Conservation (phyloP, 1,140 invertebrate genomes). For the Oppia nitens region DNA sequence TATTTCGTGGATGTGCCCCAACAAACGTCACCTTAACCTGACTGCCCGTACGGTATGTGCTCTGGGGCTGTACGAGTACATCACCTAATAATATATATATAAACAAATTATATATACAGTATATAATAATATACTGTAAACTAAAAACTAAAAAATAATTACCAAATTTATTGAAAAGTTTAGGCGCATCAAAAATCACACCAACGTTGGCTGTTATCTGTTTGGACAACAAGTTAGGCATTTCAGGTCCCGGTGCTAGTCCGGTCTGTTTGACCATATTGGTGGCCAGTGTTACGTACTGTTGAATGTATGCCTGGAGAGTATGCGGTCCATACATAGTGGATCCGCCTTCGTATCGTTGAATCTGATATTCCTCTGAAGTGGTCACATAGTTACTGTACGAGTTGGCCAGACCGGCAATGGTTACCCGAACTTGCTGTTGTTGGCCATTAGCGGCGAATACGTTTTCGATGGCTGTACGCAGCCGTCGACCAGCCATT, state of each 20-base stretch:
- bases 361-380: constrained; percentile 78
- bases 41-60: constrained; percentile 1
- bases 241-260: constrained; percentile 45
- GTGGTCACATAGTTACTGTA: constrained; percentile 80
- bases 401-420: constrained; percentile 69
- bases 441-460: constrained; percentile 1
- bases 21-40: constrained; percentile 25
- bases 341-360: constrained; percentile 82
- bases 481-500: constrained; percentile 69
- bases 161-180: constrained; percentile 52
- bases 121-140: too few species aligned
- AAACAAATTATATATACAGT: too few species aligned
- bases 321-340: constrained; percentile 83
- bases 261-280: constrained; percentile 41
- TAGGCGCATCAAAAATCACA: constrained; percentile 57
- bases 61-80: too few species aligned
- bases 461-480: constrained; percentile 36
- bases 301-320: constrained; percentile 52
- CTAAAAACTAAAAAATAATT: constrained; percentile 30
- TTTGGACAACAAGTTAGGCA: constrained; percentile 47
- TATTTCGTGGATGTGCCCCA: constrained; percentile 66
- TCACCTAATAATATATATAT: too few species aligned
- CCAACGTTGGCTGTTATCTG: constrained; percentile 56
- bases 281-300: constrained; percentile 49
- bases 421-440: constrained; percentile 40